Base-by-base conservation (phyloP, 1,140 invertebrate genomes). In the Drosophila novamexicana region DNA sequence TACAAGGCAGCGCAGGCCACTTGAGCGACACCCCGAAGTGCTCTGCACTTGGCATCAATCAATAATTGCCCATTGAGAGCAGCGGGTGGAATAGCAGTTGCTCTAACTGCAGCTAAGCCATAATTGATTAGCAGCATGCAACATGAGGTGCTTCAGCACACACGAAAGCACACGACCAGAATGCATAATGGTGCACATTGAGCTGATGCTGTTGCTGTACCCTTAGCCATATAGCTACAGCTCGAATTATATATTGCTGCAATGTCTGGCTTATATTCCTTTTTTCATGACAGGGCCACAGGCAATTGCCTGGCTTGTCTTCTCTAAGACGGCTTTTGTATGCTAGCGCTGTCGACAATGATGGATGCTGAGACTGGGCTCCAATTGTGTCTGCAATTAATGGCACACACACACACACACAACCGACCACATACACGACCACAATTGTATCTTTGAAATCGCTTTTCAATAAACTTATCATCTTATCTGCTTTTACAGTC, bases 41-140 rank as follows among this genome's bases (percentile, higher is more conserved):
- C 65, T 89, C 69, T 83, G 74, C 84, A 73, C 84, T 89, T 89
- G 84, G 74, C 74, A 81, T 89, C 84, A 89, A 89, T 89, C 85
- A 89, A 89, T 89, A 89, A 89, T 89, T 89, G 84, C 84, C 81
- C 84, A 89, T 89, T 89, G 84, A 89, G 75, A 56, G 80, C 84
- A 84, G 84, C 81, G 75, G 80, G 70, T 90, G 77, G 77, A 88
- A 88, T 69, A 83, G 77, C 75, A 78, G 59, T 68, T 47, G 77
- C 67, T 71, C 40, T 54, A 47, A 49, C 58, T 77, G 76, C 69
- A 63, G 65, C 61, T 70, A 76, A 70, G 76, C 70, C 85, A 77
- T 84, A 80, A 89, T 89, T 89, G 84, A 89, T 89, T 89, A 89
- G 84, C 77, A 67, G 79, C 76, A 81, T 86, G 81, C 84, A 89